Evolutionary conservation across 1,140 invertebrate genomes (phyloP).

Genomic region (Diabrotica virgifera): DNA sequence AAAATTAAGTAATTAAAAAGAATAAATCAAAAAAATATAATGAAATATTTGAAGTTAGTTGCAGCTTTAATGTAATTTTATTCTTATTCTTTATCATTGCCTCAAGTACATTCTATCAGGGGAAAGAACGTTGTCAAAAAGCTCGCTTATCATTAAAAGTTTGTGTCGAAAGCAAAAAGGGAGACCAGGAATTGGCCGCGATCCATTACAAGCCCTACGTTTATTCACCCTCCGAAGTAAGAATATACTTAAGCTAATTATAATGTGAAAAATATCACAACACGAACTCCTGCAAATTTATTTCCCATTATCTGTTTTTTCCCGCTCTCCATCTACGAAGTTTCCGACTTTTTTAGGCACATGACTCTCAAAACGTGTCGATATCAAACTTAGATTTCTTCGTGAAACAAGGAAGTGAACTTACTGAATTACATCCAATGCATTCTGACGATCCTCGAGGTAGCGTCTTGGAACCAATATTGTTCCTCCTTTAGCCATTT

Average conservation of each 20-base stretch:
- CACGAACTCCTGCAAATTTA: constrained; percentile 45
- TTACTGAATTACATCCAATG: no score
- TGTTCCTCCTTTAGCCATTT: no score
- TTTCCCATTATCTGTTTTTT: constrained; percentile 50
- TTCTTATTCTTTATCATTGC: no score
- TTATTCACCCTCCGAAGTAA: constrained; percentile 13
- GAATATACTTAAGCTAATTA: constrained; percentile 38
- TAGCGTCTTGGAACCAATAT: no score
- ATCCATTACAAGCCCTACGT: constrained; percentile 11
- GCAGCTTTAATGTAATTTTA: no score
- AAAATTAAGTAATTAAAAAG: no score
- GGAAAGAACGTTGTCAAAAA: no score
- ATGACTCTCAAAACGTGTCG: constrained; percentile 46
- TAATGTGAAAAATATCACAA: constrained; percentile 46
- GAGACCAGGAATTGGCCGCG: constrained; percentile 11
- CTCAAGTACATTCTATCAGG: no score
- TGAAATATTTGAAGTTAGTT: no score
- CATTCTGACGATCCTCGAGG: no score
- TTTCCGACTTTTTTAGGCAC: constrained; percentile 44
- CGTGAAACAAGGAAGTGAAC: no score
- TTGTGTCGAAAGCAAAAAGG: constrained; percentile 9
- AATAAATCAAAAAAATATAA: no score
- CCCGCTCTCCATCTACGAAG: constrained; percentile 44
- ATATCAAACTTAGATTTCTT: constrained; percentile 50
- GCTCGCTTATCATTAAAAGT: not conserved